Evolutionary conservation across 2,888 invertebrate species (phyloP).

Genomic region (Eupithecia vulgata): DNA sequence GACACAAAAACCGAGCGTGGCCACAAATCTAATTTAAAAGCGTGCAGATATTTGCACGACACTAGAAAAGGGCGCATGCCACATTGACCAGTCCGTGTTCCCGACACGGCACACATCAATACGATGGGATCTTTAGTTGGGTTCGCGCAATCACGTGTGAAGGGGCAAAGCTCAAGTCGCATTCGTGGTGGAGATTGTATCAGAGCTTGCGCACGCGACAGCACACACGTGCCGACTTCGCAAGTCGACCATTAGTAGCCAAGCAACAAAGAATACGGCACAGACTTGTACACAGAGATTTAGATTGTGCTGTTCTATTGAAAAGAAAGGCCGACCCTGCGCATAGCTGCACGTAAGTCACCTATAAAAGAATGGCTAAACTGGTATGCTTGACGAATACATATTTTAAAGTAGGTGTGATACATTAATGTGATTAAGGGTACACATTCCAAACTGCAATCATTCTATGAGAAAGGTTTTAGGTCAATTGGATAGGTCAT

Average conservation of each 20-base stretch:
- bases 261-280: slow-evolving; percentile 55
- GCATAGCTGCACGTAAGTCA: slow-evolving; percentile 37
- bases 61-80: slow-evolving; percentile 37
- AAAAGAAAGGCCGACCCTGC: slow-evolving; percentile 43
- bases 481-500: not conserved
- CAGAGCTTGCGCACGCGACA: slow-evolving; percentile 78
- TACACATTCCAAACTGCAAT: not conserved
- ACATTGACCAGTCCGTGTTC: slow-evolving; percentile 45
- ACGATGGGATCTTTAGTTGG: slow-evolving; percentile 73
- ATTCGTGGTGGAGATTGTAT: slow-evolving; percentile 77
- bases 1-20: slow-evolving; percentile 34
- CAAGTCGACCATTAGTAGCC: slow-evolving; percentile 60
- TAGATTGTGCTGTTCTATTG: slow-evolving; percentile 52
- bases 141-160: slow-evolving; percentile 79
- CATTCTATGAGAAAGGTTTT: not conserved
- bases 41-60: slow-evolving; percentile 41
- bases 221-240: slow-evolving; percentile 62
- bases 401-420: not conserved
- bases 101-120: slow-evolving; percentile 66
- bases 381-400: slow-evolving; percentile 13
- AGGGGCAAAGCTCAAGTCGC: slow-evolving; percentile 77
- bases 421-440: not conserved
- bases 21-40: slow-evolving; percentile 39
- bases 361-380: slow-evolving; percentile 28
- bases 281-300: slow-evolving; percentile 49